Evolutionary conservation across 2,113 vertebrate genomes (phyloP), one percentile per base, ranked within the genome.

Genomic region (Motacilla tschutschensis): DNA sequence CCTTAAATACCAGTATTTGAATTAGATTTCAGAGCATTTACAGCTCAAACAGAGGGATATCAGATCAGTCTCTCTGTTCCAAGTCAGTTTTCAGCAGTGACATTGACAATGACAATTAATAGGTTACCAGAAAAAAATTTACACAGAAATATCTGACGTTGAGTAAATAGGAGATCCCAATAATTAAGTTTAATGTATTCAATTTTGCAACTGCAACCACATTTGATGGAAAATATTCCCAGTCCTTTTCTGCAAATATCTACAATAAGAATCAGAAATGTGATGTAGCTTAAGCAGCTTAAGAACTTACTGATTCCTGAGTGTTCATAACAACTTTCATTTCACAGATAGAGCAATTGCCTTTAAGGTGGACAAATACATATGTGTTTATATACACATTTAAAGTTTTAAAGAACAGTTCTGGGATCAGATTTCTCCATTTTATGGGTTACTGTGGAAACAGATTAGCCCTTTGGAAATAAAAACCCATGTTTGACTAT

Each of bases 391-490:
- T 71, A 85, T 24, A 79, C 59, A 69, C 59, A 84, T 79, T 84
- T 66, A 89, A 90, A 94, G 91, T 57, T 57, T 86, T 67, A 85
- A 90, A 89, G 85, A 70, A 88, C 94, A 92, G 33, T 93, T 94
- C 94, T 94, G 57, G 91, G 88, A 96, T 96, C 95, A 87, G 87
- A 95, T 96, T 97, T 95, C 95, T 89, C 89, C 90, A 90, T 93
- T 96, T 96, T 93, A 79, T 79, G 74, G 33, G 96, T 97, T 97
- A 93, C 96, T 93, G 88, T 96, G 94, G 96, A 95, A 97, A 96
- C 96, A 93, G 94, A 96, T 96, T 91, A 95, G 55, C 53, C 82
- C 77, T 73, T 62, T 93, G 89, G 70, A 96, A 96, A 93, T 94
- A 91, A 90, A 95, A 95, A 47, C 63, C 54, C 11, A 6, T 74